Percentiles rank a stretch among this genome's conserved stretches.
Evolutionary conservation across 2,113 vertebrate species (phyloP).

Genomic region (Rhinoderma darwinii): DNA sequence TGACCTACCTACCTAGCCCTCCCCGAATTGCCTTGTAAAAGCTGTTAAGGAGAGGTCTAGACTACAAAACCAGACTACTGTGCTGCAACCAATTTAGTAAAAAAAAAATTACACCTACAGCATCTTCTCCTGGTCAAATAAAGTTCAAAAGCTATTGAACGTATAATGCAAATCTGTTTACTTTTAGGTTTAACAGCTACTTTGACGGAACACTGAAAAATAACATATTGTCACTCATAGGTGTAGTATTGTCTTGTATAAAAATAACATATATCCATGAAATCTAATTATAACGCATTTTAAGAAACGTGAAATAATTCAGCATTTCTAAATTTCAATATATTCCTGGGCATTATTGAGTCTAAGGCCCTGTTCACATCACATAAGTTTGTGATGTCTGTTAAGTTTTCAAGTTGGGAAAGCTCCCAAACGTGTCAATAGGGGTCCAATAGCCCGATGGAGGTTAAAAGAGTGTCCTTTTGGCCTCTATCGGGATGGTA

Average conservation of each 20-base stretch:
- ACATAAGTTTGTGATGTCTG: too few species aligned
- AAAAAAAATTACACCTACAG: too few species aligned
- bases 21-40: neutral
- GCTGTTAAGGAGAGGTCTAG: neutral
- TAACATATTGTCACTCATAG: neutral
- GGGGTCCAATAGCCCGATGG: too few species aligned
- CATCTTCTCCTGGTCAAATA: neutral
- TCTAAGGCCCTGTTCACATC: too few species aligned
- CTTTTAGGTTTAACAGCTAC: neutral
- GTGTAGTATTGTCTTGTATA: neutral
- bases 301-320: too few species aligned
- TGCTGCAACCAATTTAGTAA: neutral
- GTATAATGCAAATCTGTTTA: neutral
- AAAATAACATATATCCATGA: neutral
- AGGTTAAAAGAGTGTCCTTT: too few species aligned
- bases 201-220: neutral
- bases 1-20: too few species aligned
- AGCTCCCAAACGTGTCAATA: too few species aligned
- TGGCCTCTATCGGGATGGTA: too few species aligned
- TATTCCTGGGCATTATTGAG: too few species aligned
- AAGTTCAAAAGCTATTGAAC: neutral
- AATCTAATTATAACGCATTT: neutral
- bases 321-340: too few species aligned
- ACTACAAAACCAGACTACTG: neutral
- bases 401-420: too few species aligned